A percentile compares a stretch with the other conserved stretches of the same genome.
Evolutionary conservation across 2,888 invertebrate species (phyloP).

Genomic region (Leucania comma): DNA sequence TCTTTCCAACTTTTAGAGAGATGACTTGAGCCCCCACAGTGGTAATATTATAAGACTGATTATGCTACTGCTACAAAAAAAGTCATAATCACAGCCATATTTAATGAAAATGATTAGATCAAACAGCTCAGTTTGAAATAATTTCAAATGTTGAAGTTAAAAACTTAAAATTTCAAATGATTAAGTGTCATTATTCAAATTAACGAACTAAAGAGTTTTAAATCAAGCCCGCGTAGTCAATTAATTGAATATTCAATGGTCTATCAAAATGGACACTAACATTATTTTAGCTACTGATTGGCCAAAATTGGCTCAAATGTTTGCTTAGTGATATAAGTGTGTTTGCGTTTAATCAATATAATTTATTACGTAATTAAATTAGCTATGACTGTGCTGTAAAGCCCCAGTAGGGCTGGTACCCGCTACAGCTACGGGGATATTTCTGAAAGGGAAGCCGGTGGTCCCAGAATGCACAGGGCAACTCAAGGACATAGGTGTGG

Average conservation of each 20-base stretch:
- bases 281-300: slow-evolving; percentile 32
- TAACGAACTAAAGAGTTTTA: slow-evolving; percentile 9
- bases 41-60: no score
- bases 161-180: background rate
- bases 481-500: no score
- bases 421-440: no score
- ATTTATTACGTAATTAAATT: background rate
- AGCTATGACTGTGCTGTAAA: background rate
- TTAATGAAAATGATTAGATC: background rate
- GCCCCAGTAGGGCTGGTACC: no score
- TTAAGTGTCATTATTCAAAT: slow-evolving; percentile 6
- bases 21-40: no score
- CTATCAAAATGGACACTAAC: slow-evolving; percentile 29
- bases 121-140: background rate
- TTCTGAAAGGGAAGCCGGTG: no score
- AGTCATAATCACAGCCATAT: background rate
- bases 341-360: slow-evolving; percentile 18
- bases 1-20: no score
- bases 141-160: no score
- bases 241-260: slow-evolving; percentile 33
- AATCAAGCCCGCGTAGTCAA: slow-evolving; percentile 29
- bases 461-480: no score
- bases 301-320: slow-evolving; percentile 24
- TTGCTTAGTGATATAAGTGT: background rate
- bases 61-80: no score